Conservation (phyloP, 2,113 vertebrate species). For the Pituophis catenifer region DNA sequence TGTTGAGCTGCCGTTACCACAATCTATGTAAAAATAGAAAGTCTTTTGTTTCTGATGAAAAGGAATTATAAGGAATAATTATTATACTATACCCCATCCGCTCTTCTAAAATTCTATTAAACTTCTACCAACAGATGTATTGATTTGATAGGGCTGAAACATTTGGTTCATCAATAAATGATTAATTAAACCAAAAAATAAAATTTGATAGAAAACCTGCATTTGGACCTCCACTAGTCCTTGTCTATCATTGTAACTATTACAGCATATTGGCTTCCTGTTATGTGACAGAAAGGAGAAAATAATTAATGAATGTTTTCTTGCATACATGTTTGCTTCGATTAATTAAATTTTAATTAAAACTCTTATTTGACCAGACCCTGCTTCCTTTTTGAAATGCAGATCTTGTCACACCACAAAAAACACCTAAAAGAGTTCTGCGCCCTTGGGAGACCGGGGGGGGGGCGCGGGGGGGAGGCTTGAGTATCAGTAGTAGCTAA, state of each 20-base stretch:
- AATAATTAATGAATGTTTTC: background rate
- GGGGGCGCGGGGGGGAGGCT: accelerated
- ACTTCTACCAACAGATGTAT: slow-evolving; percentile 30
- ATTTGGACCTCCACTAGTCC: background rate
- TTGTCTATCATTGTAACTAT: background rate
- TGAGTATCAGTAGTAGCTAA: background rate
- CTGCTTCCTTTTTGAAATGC: background rate
- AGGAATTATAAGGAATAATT: background rate
- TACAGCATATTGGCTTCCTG: background rate
- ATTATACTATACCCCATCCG: slow-evolving; percentile 22
- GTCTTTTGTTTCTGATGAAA: background rate
- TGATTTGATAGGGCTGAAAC: background rate
- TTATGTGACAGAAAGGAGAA: background rate
- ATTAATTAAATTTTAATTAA: background rate
- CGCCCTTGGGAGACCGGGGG: background rate
- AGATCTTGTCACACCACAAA: background rate
- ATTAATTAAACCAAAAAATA: background rate
- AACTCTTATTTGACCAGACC: background rate
- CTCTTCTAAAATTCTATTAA: slow-evolving; percentile 58
- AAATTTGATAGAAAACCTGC: background rate
- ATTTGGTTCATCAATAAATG: background rate
- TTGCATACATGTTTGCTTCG: background rate
- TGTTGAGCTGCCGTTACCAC: background rate
- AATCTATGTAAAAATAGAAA: background rate
- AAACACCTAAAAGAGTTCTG: background rate